Percentiles rank a stretch among this genome's conserved stretches.
phyloP scores from a whole-genome alignment of 2,797 vertebrate species.

The Glossophaga mutica region DNA sequence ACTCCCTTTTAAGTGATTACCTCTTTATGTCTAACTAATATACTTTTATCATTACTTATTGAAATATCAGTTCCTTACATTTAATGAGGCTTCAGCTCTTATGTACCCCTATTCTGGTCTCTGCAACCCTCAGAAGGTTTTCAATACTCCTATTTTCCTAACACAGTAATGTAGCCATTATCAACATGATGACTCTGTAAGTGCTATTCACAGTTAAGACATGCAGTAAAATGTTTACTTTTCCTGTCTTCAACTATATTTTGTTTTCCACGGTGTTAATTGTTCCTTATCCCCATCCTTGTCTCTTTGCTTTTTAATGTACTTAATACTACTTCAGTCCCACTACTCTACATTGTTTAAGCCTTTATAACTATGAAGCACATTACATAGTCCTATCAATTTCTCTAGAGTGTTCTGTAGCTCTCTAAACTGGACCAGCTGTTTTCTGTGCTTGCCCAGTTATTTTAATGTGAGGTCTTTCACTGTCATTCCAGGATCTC shows the following conservation, averaged over 20 bases:
- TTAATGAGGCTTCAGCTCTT: background rate
- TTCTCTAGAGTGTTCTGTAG: background rate
- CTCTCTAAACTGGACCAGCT: background rate
- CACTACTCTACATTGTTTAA: background rate
- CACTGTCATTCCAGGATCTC: background rate
- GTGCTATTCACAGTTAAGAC: background rate
- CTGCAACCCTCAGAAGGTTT: background rate
- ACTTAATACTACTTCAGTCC: constrained; percentile 1
- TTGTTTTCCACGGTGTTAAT: background rate
- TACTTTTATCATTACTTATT: background rate
- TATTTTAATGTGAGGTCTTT: background rate
- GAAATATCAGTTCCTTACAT: background rate
- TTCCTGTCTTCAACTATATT: background rate
- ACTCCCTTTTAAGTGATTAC: background rate
- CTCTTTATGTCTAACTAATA: background rate
- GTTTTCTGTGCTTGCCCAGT: background rate
- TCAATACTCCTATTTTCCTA: background rate
- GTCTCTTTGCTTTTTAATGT: background rate
- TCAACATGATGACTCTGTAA: background rate
- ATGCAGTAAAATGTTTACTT: background rate
- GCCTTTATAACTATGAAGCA: background rate
- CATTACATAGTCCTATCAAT: background rate
- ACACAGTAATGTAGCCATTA: background rate
- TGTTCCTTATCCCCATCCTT: background rate
- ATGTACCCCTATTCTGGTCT: background rate